Conservation (phyloP, 1,140 invertebrate genomes). For the Yoshiicerus persimilis region DNA sequence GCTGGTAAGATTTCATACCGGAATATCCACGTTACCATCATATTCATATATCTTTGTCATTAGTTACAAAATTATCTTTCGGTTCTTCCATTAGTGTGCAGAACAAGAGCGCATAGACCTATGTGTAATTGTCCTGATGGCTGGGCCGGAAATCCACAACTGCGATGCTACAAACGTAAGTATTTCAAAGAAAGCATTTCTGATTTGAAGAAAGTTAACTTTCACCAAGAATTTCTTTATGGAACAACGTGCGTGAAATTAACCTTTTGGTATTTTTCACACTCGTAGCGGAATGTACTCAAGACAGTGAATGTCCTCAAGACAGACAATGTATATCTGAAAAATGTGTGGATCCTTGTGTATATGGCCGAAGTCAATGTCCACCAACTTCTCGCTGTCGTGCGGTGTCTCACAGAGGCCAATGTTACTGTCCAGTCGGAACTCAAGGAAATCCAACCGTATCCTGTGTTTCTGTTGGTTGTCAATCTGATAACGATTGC, state of each 20-base stretch:
- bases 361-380: slow-evolving; percentile 64
- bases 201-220: not conserved
- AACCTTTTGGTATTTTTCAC: too few species aligned
- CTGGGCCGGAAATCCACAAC: slow-evolving; percentile 82
- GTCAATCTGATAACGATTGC: slow-evolving; percentile 87
- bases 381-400: slow-evolving; percentile 77
- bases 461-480: slow-evolving; percentile 70
- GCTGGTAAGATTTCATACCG: not conserved
- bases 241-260: too few species aligned
- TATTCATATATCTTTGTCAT: too few species aligned
- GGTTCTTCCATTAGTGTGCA: slow-evolving; percentile 63
- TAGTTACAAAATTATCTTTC: too few species aligned
- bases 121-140: slow-evolving; percentile 71
- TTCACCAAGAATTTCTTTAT: too few species aligned
- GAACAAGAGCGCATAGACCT: slow-evolving; percentile 55
- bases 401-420: slow-evolving; percentile 70
- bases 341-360: slow-evolving; percentile 78
- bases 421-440: slow-evolving; percentile 61
- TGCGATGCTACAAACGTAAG: slow-evolving; percentile 82
- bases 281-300: slow-evolving; percentile 75
- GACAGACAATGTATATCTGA: slow-evolving; percentile 77
- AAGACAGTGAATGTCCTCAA: slow-evolving; percentile 79
- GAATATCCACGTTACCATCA: not conserved
- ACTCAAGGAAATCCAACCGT: slow-evolving; percentile 42
- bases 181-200: not conserved